Conservation (phyloP, 2,113 vertebrate species). For the cat (Felis catus) region DNA sequence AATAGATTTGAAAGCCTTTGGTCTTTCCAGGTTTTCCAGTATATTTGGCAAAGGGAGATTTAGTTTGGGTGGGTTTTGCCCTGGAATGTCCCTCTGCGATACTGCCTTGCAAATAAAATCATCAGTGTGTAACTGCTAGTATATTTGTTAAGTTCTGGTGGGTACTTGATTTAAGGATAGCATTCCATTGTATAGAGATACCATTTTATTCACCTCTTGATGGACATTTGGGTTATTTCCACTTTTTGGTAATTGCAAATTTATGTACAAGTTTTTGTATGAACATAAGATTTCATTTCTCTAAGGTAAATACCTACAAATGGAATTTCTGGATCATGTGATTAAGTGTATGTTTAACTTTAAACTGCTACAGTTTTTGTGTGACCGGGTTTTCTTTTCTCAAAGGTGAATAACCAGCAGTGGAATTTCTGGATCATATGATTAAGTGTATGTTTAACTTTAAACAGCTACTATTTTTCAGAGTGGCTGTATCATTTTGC, state of each 20-base stretch:
- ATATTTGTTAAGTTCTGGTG: not conserved
- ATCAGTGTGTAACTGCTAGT: not conserved
- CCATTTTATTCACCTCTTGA: not conserved
- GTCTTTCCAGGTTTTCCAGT: not conserved
- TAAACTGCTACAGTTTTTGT: not conserved
- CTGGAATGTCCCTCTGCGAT: not conserved
- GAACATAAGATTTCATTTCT: not conserved
- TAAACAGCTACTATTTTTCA: not conserved
- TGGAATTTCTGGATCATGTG: not conserved
- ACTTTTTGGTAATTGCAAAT: not conserved
- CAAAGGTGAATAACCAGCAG: not conserved
- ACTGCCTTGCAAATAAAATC: not conserved
- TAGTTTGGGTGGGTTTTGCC: not conserved
- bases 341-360: constrained; percentile 15
- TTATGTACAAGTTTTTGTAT: not conserved
- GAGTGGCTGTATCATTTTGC: not conserved
- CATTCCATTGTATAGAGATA: not conserved
- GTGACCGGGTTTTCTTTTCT: not conserved
- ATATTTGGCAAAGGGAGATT: not conserved
- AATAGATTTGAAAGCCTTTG: not conserved
- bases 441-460: not conserved
- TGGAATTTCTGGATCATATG: constrained; percentile 4
- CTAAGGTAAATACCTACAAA: not conserved
- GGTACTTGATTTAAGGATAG: not conserved
- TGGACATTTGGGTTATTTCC: not conserved